Percentiles rank a stretch among this genome's conserved stretches.
phyloP scores from a whole-genome alignment of 1,140 invertebrate species.

The Anoplophora glabripennis region DNA sequence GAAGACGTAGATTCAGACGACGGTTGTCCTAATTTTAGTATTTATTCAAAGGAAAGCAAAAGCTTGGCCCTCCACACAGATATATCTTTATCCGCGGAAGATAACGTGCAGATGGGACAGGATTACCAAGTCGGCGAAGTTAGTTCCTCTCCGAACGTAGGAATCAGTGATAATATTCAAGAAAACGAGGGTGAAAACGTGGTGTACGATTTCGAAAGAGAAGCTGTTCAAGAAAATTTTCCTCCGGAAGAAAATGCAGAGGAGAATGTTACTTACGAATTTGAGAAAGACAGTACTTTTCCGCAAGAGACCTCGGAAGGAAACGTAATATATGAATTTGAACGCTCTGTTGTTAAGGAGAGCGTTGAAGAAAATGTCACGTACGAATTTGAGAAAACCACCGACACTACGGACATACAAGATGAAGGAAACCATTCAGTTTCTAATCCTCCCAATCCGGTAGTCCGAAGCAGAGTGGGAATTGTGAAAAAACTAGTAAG shows the following conservation, averaged over 20 bases:
- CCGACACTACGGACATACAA: neutral
- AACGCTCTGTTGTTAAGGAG: too few species aligned
- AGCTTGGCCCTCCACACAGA: constrained; percentile 63
- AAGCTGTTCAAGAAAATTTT: too few species aligned
- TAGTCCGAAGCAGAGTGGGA: constrained; percentile 24
- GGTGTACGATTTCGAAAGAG: too few species aligned
- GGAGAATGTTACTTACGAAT: too few species aligned
- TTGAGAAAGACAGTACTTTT: too few species aligned
- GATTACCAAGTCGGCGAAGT: constrained; percentile 42
- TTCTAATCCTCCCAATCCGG: too few species aligned
- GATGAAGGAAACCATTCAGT: constrained; percentile 18
- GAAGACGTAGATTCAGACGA: constrained; percentile 62
- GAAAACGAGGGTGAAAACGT: too few species aligned
- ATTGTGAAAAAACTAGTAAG: constrained; percentile 4
- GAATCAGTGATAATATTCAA: too few species aligned
- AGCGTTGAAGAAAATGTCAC: too few species aligned
- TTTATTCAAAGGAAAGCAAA: constrained; percentile 76
- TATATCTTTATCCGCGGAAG: constrained; percentile 43
- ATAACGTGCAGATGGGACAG: constrained; percentile 4
- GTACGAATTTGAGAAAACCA: neutral
- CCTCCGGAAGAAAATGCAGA: too few species aligned
- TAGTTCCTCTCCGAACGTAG: constrained; percentile 29
- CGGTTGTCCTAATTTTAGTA: constrained; percentile 79
- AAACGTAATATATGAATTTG: too few species aligned
- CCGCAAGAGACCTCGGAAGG: too few species aligned